A percentile compares a stretch with the other conserved stretches of the same genome.
Evolutionary conservation across 2,113 vertebrate species (phyloP).

Genomic region (Tinamus guttatus): DNA sequence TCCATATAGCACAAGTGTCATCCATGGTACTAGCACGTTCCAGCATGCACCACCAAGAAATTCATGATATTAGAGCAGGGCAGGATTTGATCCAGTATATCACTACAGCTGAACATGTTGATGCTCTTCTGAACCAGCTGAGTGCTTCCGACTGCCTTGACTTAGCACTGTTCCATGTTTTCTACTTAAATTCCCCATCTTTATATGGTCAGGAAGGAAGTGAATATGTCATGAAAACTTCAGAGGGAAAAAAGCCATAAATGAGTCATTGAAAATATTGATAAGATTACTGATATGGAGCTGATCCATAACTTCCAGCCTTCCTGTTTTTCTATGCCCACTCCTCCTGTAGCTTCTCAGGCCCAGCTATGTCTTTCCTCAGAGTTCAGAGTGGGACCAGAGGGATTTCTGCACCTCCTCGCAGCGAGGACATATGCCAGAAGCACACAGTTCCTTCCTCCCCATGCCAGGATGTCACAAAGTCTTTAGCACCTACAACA

Average conservation of each 20-base stretch:
- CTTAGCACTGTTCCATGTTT: conserved; percentile 18
- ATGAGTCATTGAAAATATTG: conserved; percentile 59
- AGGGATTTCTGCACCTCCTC: conserved; percentile 42
- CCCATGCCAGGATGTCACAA: conserved; percentile 10
- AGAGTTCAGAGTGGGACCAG: neutral
- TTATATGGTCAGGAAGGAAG: conserved; percentile 39
- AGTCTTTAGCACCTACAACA: conserved; percentile 48
- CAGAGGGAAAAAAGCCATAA: neutral
- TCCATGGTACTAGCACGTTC: neutral
- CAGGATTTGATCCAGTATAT: neutral
- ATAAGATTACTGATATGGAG: conserved; percentile 20
- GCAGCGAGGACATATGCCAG: neutral
- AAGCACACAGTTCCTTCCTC: neutral
- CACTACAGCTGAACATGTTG: neutral
- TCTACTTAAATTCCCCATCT: neutral
- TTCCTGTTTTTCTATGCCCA: conserved; percentile 48
- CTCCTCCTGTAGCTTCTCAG: conserved; percentile 18
- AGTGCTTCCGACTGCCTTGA: neutral
- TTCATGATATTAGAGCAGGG: neutral
- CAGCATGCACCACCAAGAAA: neutral
- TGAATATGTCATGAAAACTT: neutral
- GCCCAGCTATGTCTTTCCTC: neutral
- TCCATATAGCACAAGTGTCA: neutral
- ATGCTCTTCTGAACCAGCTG: neutral
- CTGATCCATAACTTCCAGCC: conserved; percentile 18